phyloP scores from a whole-genome alignment of 2,888 invertebrate species.

The Drosophila meridiana region DNA sequence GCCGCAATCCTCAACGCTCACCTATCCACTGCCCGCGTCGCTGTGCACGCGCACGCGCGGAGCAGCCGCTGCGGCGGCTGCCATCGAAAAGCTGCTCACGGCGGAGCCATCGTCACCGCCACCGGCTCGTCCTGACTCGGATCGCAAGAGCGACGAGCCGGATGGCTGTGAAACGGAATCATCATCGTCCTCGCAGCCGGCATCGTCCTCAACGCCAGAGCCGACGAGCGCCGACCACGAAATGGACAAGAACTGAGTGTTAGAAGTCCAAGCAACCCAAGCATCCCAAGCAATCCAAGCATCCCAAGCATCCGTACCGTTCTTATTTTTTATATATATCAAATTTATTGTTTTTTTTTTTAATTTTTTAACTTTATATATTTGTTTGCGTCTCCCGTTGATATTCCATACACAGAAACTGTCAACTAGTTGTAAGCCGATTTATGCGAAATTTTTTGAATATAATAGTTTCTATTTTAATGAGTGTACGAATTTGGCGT shows the following conservation, averaged over 20 bases:
- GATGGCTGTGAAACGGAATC: conserved; percentile 38
- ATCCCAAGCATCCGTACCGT: too few relatives aligned
- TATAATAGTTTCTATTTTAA: conserved; percentile 7
- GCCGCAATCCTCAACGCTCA: conserved; percentile 24
- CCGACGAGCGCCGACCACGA: conserved; percentile 7
- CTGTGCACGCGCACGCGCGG: conserved; percentile 40
- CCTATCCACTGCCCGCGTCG: conserved; percentile 27
- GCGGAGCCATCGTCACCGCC: conserved; percentile 38
- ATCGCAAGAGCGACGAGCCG: conserved; percentile 9
- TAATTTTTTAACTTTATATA: neutral
- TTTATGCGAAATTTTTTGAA: neutral
- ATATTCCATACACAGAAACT: conserved; percentile 19
- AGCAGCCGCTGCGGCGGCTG: conserved; percentile 50
- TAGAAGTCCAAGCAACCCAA: too few relatives aligned
- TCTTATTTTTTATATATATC: neutral
- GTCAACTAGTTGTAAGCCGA: conserved; percentile 22
- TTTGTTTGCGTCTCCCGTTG: conserved; percentile 2
- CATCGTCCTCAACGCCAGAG: conserved; percentile 25
- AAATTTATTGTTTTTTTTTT: neutral
- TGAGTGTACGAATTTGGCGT: neutral
- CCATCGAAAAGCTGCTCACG: conserved; percentile 43
- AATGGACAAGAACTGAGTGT: conserved; percentile 26
- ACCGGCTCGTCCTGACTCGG: neutral
- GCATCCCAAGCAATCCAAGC: neutral
- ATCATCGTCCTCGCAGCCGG: conserved; percentile 31